Evolutionary conservation across 2,113 vertebrate species (phyloP).

Genomic region (Prionailurus viverrinus): DNA sequence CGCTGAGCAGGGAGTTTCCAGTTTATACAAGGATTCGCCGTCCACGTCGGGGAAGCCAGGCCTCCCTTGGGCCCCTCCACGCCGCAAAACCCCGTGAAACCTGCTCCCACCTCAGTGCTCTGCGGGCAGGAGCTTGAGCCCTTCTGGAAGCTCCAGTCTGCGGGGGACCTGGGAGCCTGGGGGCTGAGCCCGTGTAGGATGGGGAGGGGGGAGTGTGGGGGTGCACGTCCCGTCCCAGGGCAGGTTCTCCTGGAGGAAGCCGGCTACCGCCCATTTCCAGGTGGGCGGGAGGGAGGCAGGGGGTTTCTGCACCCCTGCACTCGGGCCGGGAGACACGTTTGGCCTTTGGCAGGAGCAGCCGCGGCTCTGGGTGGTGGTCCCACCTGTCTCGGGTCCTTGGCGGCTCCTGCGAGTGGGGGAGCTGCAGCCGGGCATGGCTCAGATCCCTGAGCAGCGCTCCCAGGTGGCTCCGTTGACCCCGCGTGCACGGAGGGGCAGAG

Average conservation of each 20-base stretch:
- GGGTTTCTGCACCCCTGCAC: accelerated
- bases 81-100: accelerated
- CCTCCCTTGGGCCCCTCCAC: no score
- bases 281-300: neutral
- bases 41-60: accelerated
- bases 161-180: neutral
- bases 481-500: neutral
- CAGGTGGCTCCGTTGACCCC: neutral
- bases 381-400: accelerated
- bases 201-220: neutral
- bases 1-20: no score
- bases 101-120: no score
- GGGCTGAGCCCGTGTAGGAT: neutral
- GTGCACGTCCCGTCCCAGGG: accelerated
- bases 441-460: neutral
- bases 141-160: neutral
- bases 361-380: accelerated
- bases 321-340: accelerated
- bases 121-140: neutral
- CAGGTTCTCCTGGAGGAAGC: neutral
- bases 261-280: accelerated
- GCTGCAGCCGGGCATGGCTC: accelerated
- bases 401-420: accelerated
- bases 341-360: accelerated
- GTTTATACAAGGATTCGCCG: no score